Evolutionary conservation across 2,113 vertebrate species (phyloP), one percentile per base, ranked within the genome.

Genomic region (Pterocles burchelli): DNA sequence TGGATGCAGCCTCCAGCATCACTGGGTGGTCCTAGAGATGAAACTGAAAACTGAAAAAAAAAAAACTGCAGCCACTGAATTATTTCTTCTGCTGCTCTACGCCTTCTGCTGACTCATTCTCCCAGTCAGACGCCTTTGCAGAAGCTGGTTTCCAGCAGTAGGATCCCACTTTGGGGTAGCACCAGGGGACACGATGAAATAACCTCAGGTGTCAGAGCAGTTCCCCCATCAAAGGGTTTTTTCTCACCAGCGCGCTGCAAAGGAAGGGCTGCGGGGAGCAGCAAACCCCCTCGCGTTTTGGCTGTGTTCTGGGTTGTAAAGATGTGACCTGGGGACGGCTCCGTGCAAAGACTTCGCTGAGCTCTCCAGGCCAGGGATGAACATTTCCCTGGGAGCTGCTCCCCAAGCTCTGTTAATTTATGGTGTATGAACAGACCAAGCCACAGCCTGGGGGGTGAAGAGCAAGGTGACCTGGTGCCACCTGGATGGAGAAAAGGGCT

Each of bases 41-140:
- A 48, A 29, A 22, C 72, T 55, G 45, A 31, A 76, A 31, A 1
- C 18, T 22, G 51, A 43, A 51, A 74, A 28, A 21, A 57, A 55
- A 17, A 34, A 17, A 52, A 52, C 1, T 5, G 1, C 70, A 75
- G 65, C 48, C 7, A 4, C 36, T 58, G 59, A 31, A 25, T 28
- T 57, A 29, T 71, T 73, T 28, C 36, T 79, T 41, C 33, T 52
- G 8, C 82, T 66, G 57, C 48, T 72, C 62, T 46, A 38, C 4
- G 24, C 21, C n/a, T 48, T 29, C 74, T 22, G 31, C 70, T 62
- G 55, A 67, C 41, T 55, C 45, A 12, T 62, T 29, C 41, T 65
- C 26, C 29, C 0, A 0, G n/a, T 11, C 41, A 33, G 71, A 13
- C 4, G 75, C 13, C 36, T 62, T 71, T n/a, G 41, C 46, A 13